A percentile compares a stretch with the other conserved stretches of the same genome.
phyloP scores from a whole-genome alignment of 2,888 invertebrate genomes.

The Arctia plantaginis region DNA sequence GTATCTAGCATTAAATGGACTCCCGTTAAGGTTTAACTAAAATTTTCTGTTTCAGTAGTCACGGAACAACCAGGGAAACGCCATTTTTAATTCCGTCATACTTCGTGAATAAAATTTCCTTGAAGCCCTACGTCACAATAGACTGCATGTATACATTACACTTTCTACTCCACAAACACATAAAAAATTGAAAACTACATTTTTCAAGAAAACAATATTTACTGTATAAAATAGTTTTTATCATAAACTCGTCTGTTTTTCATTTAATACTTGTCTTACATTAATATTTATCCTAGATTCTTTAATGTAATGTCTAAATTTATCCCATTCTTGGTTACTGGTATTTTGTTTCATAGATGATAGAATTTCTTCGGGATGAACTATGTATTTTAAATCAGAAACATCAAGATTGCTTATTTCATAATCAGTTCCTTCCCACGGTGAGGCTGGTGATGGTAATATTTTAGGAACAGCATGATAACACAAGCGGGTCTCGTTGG shows the following conservation, averaged over 20 bases:
- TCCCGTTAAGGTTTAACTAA: not conserved
- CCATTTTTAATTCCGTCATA: constrained; percentile 38
- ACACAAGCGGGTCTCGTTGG: constrained; percentile 92
- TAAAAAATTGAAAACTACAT: constrained; percentile 6
- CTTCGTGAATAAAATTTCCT: constrained; percentile 19
- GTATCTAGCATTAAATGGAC: not conserved
- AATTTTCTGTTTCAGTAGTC: constrained; percentile 66
- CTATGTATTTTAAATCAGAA: constrained; percentile 62
- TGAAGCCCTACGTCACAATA: not conserved
- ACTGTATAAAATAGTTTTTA: constrained; percentile 34
- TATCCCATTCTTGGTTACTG: constrained; percentile 78
- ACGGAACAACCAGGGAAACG: constrained; percentile 65
- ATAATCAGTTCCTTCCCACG: constrained; percentile 79
- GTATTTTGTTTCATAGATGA: constrained; percentile 58
- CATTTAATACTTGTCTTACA: constrained; percentile 94
- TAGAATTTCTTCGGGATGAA: constrained; percentile 52
- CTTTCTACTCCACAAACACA: not conserved
- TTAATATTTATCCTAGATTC: constrained; percentile 96
- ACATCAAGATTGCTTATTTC: constrained; percentile 22
- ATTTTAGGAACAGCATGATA: constrained; percentile 98
- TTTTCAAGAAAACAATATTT: constrained; percentile 1
- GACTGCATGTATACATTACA: not conserved
- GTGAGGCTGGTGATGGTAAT: constrained; percentile 78
- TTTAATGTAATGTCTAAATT: constrained; percentile 87
- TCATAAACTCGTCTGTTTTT: constrained; percentile 82